These are phyloP conservation scores for Tiliqua scincoides DNA, from an alignment of 2,113 vertebrate genomes.

Conservation along the genomic window DNA sequence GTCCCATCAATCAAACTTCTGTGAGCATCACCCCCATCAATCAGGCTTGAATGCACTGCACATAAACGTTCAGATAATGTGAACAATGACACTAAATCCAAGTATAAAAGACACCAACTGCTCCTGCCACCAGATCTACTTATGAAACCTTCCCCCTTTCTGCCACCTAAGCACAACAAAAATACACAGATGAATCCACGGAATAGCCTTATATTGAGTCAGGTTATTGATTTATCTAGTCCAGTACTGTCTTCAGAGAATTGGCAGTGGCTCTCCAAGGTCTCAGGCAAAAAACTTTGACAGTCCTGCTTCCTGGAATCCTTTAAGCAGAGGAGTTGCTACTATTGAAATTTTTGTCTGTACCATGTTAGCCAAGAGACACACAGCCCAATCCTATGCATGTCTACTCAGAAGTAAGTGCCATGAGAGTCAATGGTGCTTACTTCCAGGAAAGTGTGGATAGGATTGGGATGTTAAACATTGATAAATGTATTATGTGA, in stretches of 20 bases:
- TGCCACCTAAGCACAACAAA: background rate
- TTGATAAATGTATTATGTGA: background rate
- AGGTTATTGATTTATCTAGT: background rate
- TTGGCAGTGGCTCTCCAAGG: background rate
- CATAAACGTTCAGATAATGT: conserved; percentile 13
- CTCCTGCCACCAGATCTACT: background rate
- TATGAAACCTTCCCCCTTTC: background rate
- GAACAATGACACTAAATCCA: background rate
- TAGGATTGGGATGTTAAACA: too few relatives aligned
- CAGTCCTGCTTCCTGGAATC: background rate
- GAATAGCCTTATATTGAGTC: background rate
- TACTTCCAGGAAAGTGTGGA: too few relatives aligned
- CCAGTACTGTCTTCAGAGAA: background rate
- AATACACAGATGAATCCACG: background rate
- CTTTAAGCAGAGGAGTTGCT: background rate
- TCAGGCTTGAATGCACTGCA: background rate
- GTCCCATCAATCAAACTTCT: conserved; percentile 6
- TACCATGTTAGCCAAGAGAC: too few relatives aligned
- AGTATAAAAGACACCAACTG: background rate
- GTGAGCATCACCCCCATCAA: background rate
- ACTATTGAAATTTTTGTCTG: background rate
- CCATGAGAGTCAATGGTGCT: too few relatives aligned
- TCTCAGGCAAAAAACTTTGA: background rate
- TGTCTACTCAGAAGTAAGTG: too few relatives aligned
- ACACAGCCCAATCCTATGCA: too few relatives aligned